Evolutionary conservation across 2,888 invertebrate genomes (phyloP).

Genomic region (Aquatica leii): DNA sequence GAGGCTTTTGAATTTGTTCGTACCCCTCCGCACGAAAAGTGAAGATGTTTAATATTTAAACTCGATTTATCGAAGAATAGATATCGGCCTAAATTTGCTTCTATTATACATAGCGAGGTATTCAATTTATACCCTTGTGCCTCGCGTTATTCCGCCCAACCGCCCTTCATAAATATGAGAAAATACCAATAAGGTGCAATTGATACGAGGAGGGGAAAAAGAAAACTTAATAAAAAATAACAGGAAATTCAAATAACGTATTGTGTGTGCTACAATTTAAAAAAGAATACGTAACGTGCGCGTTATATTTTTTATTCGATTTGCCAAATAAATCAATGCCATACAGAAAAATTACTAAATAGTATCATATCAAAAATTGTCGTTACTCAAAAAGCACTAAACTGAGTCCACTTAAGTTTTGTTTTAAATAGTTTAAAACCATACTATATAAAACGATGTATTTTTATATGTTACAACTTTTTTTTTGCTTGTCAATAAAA

Average conservation of each 20-base stretch:
- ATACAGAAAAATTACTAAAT: too few species aligned
- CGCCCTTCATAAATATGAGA: conserved; percentile 42
- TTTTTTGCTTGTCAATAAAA: too few species aligned
- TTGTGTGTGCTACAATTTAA: not conserved
- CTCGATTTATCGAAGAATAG: conserved; percentile 45
- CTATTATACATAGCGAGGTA: conserved; percentile 41
- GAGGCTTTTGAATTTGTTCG: not conserved
- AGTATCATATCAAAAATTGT: too few species aligned
- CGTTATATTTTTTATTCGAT: too few species aligned
- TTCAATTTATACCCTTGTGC: conserved; percentile 42
- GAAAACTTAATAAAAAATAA: conserved; percentile 18
- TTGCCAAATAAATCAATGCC: too few species aligned
- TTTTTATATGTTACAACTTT: too few species aligned
- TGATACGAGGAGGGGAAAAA: conserved; percentile 20
- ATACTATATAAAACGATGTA: too few species aligned
- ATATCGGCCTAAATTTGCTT: conserved; percentile 39
- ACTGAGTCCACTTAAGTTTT: too few species aligned
- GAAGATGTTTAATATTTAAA: conserved; percentile 44
- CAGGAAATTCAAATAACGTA: conserved; percentile 15
- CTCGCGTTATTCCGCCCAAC: conserved; percentile 33
- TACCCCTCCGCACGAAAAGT: not conserved
- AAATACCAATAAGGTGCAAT: conserved; percentile 41
- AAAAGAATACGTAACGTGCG: too few species aligned
- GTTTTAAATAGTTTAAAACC: too few species aligned
- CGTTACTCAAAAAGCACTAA: too few species aligned